A percentile compares a stretch with the other conserved stretches of the same genome.
These are phyloP conservation scores for Isotomurus palustris DNA, from an alignment of 2,888 invertebrate species.

Conservation along the genomic window DNA sequence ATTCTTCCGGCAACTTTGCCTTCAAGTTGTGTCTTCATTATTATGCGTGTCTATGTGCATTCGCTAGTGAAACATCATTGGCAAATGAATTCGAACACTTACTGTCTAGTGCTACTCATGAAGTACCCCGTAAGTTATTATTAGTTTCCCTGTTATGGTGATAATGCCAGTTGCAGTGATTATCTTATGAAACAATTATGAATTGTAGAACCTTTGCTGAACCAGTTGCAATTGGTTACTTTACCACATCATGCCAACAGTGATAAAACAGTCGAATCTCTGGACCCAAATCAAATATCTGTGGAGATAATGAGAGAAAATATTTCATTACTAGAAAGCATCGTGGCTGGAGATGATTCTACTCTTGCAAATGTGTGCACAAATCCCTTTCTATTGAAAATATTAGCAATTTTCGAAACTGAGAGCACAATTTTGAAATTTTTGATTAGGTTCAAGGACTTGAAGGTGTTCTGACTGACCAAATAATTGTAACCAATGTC, in stretches of 20 bases:
- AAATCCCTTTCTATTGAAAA: not conserved
- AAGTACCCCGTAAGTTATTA: constrained; percentile 21
- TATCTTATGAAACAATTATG: constrained; percentile 2
- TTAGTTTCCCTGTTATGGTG: not conserved
- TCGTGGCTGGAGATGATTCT: constrained; percentile 37
- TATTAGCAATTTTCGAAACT: not conserved
- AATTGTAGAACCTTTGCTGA: constrained; percentile 32
- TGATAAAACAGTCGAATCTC: constrained; percentile 23
- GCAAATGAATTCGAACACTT: constrained; percentile 61
- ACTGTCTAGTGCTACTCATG: constrained; percentile 41
- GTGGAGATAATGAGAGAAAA: constrained; percentile 45
- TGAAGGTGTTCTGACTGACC: constrained; percentile 43
- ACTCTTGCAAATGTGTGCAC: constrained; percentile 30
- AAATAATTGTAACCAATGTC: constrained; percentile 42
- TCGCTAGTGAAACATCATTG: constrained; percentile 62
- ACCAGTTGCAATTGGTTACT: constrained; percentile 37
- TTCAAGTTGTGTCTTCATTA: constrained; percentile 62
- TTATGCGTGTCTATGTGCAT: constrained; percentile 66
- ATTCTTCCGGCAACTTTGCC: too few species aligned
- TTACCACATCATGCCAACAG: constrained; percentile 22
- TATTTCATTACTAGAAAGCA: constrained; percentile 43
- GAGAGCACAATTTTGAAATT: not conserved
- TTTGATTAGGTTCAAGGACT: constrained; percentile 41
- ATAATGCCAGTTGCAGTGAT: too few species aligned
- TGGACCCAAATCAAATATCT: constrained; percentile 38